Conservation (phyloP, 2,113 vertebrate genomes). For the Rattus norvegicus region DNA sequence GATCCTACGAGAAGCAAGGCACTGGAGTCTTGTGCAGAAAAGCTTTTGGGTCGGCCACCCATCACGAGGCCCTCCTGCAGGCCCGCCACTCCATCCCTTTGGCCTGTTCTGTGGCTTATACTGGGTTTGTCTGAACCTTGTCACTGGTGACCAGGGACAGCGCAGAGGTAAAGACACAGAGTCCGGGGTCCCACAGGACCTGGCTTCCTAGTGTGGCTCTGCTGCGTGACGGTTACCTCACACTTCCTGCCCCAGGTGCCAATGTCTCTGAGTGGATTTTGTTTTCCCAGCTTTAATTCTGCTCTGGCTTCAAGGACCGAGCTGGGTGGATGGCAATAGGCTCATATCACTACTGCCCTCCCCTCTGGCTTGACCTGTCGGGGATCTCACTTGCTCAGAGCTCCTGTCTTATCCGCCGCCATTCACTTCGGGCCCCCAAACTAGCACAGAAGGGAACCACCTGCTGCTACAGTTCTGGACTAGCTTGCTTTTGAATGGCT, state of each 20-base stretch:
- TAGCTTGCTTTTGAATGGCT: not conserved
- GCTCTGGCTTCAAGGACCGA: not conserved
- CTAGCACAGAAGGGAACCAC: not conserved
- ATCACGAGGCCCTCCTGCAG: not conserved
- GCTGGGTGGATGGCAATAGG: not conserved
- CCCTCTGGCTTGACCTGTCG: not conserved
- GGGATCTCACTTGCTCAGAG: not conserved
- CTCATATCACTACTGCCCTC: not conserved
- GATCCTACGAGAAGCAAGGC: conserved; percentile 86
- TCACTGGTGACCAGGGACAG: not conserved
- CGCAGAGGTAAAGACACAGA: not conserved
- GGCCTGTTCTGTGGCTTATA: not conserved
- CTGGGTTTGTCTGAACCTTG: not conserved
- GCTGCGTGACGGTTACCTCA: not conserved
- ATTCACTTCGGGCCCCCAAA: not conserved
- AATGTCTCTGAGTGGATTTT: not conserved
- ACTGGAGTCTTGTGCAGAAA: not conserved
- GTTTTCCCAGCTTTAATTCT: not conserved
- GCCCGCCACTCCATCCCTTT: not conserved
- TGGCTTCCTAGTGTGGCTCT: not conserved
- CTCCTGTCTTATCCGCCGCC: not conserved
- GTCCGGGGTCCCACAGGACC: not conserved
- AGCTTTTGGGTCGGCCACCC: not conserved
- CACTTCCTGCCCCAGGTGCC: not conserved
- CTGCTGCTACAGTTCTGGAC: not conserved